Conservation (phyloP, 2,797 vertebrate genomes). For the Pyrrhura leucotis region DNA sequence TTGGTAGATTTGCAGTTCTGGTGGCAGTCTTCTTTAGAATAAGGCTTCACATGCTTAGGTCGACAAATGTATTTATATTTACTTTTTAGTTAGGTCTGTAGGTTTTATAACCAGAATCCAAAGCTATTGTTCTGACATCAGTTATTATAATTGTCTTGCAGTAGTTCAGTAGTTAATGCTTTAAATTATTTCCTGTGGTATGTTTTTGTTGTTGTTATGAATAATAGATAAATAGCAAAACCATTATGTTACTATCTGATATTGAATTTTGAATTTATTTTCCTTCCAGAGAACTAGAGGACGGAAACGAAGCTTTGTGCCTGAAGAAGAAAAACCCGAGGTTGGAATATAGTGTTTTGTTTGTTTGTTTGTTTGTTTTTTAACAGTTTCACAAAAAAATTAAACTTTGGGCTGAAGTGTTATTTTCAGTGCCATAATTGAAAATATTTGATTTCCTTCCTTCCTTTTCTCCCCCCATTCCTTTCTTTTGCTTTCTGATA, state of each 20-base stretch:
- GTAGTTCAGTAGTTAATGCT: background rate
- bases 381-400: slow-evolving; percentile 26
- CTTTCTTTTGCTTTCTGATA: slow-evolving; percentile 63
- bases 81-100: background rate
- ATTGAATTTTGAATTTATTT: slow-evolving; percentile 57
- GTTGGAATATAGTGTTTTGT: slow-evolving; percentile 80
- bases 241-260: background rate
- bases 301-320: slow-evolving; percentile 90
- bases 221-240: background rate
- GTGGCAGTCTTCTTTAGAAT: background rate
- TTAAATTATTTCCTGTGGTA: background rate
- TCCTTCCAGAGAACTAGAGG: slow-evolving; percentile 93
- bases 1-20: background rate
- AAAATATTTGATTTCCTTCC: slow-evolving; percentile 47
- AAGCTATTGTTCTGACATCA: background rate
- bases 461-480: background rate
- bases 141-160: background rate
- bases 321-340: slow-evolving; percentile 94
- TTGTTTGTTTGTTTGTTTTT: background rate
- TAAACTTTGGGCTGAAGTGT: slow-evolving; percentile 30
- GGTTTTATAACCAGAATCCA: background rate
- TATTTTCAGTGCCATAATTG: slow-evolving; percentile 1
- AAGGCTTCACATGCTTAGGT: background rate
- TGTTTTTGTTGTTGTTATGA: background rate
- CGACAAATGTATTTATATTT: background rate